Conservation (phyloP, 2,888 invertebrate genomes). For the Strigamia transsilvanica region DNA sequence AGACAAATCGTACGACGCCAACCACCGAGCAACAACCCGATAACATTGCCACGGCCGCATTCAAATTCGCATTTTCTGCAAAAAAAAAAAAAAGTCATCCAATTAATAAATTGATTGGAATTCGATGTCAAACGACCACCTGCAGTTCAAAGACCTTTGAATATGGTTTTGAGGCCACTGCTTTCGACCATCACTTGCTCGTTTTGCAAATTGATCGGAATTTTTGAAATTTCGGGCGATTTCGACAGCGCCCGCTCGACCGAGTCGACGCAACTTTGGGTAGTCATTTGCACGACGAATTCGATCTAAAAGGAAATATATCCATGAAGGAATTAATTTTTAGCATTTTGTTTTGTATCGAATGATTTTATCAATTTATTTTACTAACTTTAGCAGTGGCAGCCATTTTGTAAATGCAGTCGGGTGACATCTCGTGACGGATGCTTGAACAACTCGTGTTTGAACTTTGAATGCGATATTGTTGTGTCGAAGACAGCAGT, state of each 20-base stretch:
- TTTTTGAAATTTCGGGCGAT: slow-evolving; percentile 66
- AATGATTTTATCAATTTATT: background rate
- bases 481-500: no score
- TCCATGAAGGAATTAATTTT: background rate
- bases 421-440: background rate
- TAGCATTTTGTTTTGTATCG: no score
- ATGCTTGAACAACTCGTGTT: no score
- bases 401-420: background rate
- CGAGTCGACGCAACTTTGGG: slow-evolving; percentile 55
- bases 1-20: slow-evolving; percentile 81
- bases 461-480: no score
- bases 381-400: background rate
- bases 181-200: slow-evolving; percentile 74
- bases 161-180: slow-evolving; percentile 77
- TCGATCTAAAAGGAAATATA: slow-evolving; percentile 56
- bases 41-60: slow-evolving; percentile 78
- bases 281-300: slow-evolving; percentile 58
- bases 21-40: slow-evolving; percentile 67
- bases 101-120: background rate
- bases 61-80: slow-evolving; percentile 57
- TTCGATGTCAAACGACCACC: background rate
- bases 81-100: background rate
- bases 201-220: slow-evolving; percentile 70
- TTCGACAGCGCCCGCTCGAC: slow-evolving; percentile 54
- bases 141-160: slow-evolving; percentile 77